Percentiles rank a stretch among this genome's conserved stretches.
These are phyloP conservation scores for Synanthedon tipuliformis DNA, from an alignment of 2,888 invertebrate species.

Conservation along the genomic window DNA sequence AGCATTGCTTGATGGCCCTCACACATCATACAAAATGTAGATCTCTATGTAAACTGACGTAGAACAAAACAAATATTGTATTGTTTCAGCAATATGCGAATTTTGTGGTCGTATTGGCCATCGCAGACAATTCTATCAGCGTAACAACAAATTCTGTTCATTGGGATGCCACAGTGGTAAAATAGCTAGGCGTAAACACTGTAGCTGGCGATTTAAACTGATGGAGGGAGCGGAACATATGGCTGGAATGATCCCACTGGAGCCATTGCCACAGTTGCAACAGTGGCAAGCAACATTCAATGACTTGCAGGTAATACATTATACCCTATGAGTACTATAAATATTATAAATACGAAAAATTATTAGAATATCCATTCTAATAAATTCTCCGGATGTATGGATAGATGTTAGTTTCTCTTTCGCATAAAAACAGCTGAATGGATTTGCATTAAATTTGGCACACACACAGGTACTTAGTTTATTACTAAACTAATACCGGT, in stretches of 20 bases:
- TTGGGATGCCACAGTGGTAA: conserved; percentile 45
- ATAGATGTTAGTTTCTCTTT: too few relatives aligned
- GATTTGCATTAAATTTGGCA: too few relatives aligned
- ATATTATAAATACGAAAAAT: too few relatives aligned
- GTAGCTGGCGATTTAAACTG: conserved; percentile 52
- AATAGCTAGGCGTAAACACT: conserved; percentile 28
- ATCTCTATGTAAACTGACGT: too few relatives aligned
- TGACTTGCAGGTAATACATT: conserved; percentile 40
- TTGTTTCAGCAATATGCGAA: conserved; percentile 53
- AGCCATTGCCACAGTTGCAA: conserved; percentile 59
- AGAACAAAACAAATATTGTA: not conserved
- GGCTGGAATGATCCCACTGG: conserved; percentile 59
- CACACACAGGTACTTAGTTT: too few relatives aligned
- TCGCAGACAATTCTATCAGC: conserved; percentile 45
- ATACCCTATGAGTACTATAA: too few relatives aligned
- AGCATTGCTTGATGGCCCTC: too few relatives aligned
- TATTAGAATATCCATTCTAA: too few relatives aligned
- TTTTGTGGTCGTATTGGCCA: conserved; percentile 56
- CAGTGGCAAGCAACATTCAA: conserved; percentile 54
- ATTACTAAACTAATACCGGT: too few relatives aligned
- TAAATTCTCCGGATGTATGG: too few relatives aligned
- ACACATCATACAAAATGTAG: too few relatives aligned
- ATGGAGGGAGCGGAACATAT: conserved; percentile 63
- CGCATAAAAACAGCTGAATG: too few relatives aligned
- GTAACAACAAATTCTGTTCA: conserved; percentile 55